Evolutionary conservation across 2,888 invertebrate species (phyloP), one percentile per base, ranked within the genome.

Genomic region (Drosophila borborema): DNA sequence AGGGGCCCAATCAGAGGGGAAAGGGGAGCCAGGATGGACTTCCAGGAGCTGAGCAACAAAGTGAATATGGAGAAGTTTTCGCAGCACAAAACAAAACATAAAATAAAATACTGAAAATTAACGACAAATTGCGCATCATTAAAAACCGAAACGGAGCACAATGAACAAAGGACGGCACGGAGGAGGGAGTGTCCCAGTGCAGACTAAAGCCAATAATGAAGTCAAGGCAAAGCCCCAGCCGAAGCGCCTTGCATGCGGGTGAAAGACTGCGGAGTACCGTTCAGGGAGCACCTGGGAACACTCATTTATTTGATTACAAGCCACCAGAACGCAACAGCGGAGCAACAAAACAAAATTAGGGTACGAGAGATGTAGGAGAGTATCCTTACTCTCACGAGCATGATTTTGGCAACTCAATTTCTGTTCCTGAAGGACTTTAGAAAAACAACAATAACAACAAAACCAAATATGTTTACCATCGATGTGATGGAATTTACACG

Each of bases 91-190:
- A 80, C 80, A 85, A 77, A 76, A 87, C 79, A 82, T 74, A 86
- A 77, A 86, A 82, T 74, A 86, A 77, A 85, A 85, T 81, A 74
- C 80, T 73, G 77, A 81, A 88, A 88, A 89, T 89, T 87, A 89
- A 86, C 88, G 86, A 89, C 89, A 89, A 89, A 89, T 89, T 89
- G 88, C 80, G 82, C 88, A 81, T 88, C 89, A 89, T 89, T 89
- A 86, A 82, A 84, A 84, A 77, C 81, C 60, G 38, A 72, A 63
- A 45, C 31, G 41, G 36, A 41, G 23, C 51, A 49, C 46, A 58
- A 46, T 23, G n/a, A 58, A 53, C 23, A 60, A 14, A 20, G 43
- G 12, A 7, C 16, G 38, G 43, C 46, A 20, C 49, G 20, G 28
- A n/a, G 18, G 23, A 14, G 7, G 20, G 18, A 23, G 12, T 8